A percentile compares a stretch with the other conserved stretches of the same genome.
Evolutionary conservation across 37 sponge, comb jelly and placozoan species (phyloP).

Genomic region (Amphimedon queenslandica): DNA sequence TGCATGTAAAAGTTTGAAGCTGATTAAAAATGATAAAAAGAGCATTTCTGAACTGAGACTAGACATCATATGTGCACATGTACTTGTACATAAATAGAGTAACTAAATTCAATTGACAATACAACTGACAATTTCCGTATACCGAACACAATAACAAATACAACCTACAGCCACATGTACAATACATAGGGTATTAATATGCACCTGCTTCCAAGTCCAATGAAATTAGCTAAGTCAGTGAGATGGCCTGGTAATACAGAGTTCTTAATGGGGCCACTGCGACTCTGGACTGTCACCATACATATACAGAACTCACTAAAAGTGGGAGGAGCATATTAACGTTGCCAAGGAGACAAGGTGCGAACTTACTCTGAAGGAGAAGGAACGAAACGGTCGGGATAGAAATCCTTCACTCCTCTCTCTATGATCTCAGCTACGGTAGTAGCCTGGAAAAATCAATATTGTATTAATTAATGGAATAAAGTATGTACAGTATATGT

Average conservation of each 20-base stretch:
- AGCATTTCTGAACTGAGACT: too few species aligned
- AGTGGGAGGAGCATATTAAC: background rate
- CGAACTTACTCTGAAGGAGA: conserved; percentile 42
- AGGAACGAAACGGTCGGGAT: conserved; percentile 48
- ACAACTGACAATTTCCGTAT: background rate
- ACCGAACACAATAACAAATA: too few species aligned
- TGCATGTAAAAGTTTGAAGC: too few species aligned
- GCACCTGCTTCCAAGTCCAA: conserved; percentile 69
- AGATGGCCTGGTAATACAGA: conserved; percentile 60
- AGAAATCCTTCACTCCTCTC: conserved; percentile 67
- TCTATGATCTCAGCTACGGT: conserved; percentile 52
- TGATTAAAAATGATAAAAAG: too few species aligned
- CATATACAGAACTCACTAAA: conserved; percentile 64
- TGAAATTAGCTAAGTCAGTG: conserved; percentile 61
- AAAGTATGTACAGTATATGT: too few species aligned
- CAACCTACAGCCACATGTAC: background rate
- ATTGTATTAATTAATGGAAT: background rate
- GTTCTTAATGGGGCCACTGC: conserved; percentile 67
- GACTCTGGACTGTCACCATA: conserved; percentile 65
- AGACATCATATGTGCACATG: too few species aligned
- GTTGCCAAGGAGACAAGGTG: background rate
- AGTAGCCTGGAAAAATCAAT: conserved; percentile 25
- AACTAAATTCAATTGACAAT: background rate
- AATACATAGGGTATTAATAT: background rate
- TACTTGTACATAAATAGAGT: background rate